phyloP scores from a whole-genome alignment of 2,113 vertebrate species.

The Orientallactaga bullata region DNA sequence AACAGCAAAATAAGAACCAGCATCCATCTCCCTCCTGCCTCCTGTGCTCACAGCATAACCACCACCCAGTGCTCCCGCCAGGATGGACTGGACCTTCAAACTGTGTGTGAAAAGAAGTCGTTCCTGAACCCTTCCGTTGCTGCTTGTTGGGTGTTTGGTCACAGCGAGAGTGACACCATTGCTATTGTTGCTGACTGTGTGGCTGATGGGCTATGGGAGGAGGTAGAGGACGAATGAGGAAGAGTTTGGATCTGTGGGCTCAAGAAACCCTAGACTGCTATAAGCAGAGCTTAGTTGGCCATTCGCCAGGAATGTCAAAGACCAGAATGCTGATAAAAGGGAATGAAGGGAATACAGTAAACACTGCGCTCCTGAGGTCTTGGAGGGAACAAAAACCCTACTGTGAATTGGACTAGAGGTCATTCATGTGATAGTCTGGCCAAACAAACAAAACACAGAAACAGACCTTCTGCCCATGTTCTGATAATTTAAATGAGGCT shows the following conservation, averaged over 20 bases:
- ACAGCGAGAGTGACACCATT: too few species aligned
- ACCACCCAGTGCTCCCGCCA: neutral
- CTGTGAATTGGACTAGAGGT: neutral
- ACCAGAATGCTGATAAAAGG: neutral
- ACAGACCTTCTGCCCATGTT: neutral
- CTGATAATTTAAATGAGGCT: neutral
- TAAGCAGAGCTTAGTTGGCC: neutral
- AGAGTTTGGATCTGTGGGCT: neutral
- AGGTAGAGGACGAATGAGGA: neutral
- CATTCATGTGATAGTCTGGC: neutral
- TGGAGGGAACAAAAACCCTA: neutral
- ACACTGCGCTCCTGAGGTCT: neutral
- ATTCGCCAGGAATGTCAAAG: too few species aligned
- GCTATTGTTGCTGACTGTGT: too few species aligned
- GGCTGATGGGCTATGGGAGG: neutral
- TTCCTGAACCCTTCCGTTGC: neutral
- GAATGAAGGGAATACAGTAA: neutral
- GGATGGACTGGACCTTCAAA: too few species aligned
- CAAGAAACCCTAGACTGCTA: neutral
- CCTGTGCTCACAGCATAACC: too few species aligned
- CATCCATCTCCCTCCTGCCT: too few species aligned
- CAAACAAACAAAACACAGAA: neutral
- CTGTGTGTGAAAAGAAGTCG: neutral
- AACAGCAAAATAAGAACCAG: neutral
- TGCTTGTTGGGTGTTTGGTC: neutral